Percentiles rank a stretch among this genome's conserved stretches.
Evolutionary conservation across 1,140 invertebrate genomes (phyloP).

Genomic region (Macrotrachela quadricornifera): DNA sequence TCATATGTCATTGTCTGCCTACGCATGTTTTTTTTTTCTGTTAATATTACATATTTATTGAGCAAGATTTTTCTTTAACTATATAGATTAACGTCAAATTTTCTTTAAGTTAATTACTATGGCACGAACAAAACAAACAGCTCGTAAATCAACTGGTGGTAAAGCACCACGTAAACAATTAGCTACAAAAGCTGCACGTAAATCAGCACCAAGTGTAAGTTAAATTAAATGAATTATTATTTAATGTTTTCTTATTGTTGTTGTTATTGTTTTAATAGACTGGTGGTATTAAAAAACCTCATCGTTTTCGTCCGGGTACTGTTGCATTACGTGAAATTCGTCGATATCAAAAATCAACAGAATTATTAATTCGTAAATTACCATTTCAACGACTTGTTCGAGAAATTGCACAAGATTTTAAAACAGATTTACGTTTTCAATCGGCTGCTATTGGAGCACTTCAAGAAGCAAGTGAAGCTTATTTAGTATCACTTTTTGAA

Average conservation of each 20-base stretch:
- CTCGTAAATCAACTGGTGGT: constrained; percentile 39
- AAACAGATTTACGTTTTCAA: constrained; percentile 40
- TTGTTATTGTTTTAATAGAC: constrained; percentile 31
- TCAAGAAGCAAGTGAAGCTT: constrained; percentile 62
- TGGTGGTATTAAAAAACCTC: constrained; percentile 36
- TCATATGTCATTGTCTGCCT: too few species aligned
- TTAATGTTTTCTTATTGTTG: too few species aligned
- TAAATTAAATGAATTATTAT: too few species aligned
- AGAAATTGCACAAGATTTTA: constrained; percentile 60
- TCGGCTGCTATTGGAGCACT: constrained; percentile 29
- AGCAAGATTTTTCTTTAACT: too few species aligned
- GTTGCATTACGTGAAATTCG: constrained; percentile 62
- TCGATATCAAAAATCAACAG: constrained; percentile 60
- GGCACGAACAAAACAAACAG: constrained; percentile 66
- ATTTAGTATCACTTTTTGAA: constrained; percentile 62
- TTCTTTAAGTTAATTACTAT: constrained; percentile 39
- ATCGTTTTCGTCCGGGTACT: constrained; percentile 45
- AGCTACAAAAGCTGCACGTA: constrained; percentile 41
- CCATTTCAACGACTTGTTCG: constrained; percentile 61
- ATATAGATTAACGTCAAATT: constrained; percentile 34
- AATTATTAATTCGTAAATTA: constrained; percentile 53
- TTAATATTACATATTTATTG: too few species aligned
- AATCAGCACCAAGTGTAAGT: constrained; percentile 29
- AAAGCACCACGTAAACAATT: constrained; percentile 35
- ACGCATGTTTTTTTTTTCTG: too few species aligned